A percentile compares a stretch with the other conserved stretches of the same genome.
Evolutionary conservation across 35 echinoderm and acorn worm species (phyloP).

Genomic region (Heliocidaris erythrogramma): DNA sequence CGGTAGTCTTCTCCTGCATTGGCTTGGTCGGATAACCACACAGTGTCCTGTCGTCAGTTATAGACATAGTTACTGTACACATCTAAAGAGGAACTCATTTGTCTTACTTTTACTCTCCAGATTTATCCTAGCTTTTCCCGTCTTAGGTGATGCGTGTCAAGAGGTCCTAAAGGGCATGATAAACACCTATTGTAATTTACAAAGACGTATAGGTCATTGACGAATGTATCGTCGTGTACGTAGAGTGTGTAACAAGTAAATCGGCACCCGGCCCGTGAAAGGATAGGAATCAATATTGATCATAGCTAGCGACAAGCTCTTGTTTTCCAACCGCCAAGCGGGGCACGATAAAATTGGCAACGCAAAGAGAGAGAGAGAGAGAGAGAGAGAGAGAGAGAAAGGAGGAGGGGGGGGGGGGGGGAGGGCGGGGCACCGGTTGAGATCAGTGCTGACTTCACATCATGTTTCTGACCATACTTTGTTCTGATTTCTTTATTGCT

Average conservation of each 20-base stretch:
- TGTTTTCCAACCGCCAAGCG: not conserved
- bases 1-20: not conserved
- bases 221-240: not conserved
- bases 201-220: not conserved
- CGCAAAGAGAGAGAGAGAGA: too few relatives aligned
- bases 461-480: too few relatives aligned
- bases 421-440: too few relatives aligned
- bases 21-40: not conserved
- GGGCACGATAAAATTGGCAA: too few relatives aligned
- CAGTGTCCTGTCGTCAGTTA: not conserved
- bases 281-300: not conserved
- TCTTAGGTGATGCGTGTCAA: not conserved
- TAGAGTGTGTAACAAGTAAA: not conserved
- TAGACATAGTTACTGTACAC: too few relatives aligned
- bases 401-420: too few relatives aligned
- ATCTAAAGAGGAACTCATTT: not conserved
- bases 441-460: too few relatives aligned
- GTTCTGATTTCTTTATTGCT: too few relatives aligned
- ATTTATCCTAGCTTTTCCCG: not conserved
- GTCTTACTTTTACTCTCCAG: not conserved
- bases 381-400: too few relatives aligned
- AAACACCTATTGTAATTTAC: conserved; percentile 2
- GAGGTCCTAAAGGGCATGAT: not conserved
- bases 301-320: not conserved
- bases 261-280: not conserved